Evolutionary conservation across 92 coral and sea anemone species (phyloP).

Genomic region (Meandrina meandrites): DNA sequence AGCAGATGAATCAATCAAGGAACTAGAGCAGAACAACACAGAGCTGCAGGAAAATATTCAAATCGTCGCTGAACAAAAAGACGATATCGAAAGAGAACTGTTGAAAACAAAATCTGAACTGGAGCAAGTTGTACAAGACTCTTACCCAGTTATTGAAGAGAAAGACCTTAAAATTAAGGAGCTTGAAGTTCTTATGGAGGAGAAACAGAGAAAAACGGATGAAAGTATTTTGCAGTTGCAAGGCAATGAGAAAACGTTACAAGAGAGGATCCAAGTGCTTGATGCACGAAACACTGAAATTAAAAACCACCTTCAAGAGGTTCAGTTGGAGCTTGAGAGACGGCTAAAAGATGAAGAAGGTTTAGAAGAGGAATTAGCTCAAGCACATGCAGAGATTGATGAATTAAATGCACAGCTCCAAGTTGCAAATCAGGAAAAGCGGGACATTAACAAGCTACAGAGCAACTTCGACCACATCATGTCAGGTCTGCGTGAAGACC

Average conservation of each 20-base stretch:
- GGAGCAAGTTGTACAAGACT: slow-evolving; percentile 30
- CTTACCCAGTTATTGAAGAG: slow-evolving; percentile 34
- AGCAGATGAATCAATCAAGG: slow-evolving; percentile 22
- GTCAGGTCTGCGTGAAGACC: slow-evolving; percentile 87
- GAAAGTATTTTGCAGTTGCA: slow-evolving; percentile 27
- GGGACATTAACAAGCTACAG: slow-evolving; percentile 68
- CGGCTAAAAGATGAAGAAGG: background rate
- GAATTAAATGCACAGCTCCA: slow-evolving; percentile 40
- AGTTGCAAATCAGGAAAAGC: slow-evolving; percentile 57
- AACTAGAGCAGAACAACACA: slow-evolving; percentile 28
- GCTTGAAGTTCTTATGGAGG: slow-evolving; percentile 22
- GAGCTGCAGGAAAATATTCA: slow-evolving; percentile 30
- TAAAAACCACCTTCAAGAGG: slow-evolving; percentile 13
- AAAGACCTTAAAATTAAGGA: slow-evolving; percentile 39
- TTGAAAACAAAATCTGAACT: slow-evolving; percentile 15
- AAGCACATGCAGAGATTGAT: slow-evolving; percentile 40
- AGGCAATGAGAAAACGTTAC: slow-evolving; percentile 21
- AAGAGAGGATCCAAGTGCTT: slow-evolving; percentile 26
- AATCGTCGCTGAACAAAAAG: slow-evolving; percentile 9
- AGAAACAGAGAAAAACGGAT: slow-evolving; percentile 21
- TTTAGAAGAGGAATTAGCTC: slow-evolving; percentile 31
- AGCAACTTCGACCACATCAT: slow-evolving; percentile 84
- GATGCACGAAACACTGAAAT: slow-evolving; percentile 11
- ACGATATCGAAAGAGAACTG: slow-evolving; percentile 22
- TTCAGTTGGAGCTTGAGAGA: slow-evolving; percentile 20